Conservation (phyloP, 2,888 invertebrate species). For the Chymomyza fuscimana region DNA sequence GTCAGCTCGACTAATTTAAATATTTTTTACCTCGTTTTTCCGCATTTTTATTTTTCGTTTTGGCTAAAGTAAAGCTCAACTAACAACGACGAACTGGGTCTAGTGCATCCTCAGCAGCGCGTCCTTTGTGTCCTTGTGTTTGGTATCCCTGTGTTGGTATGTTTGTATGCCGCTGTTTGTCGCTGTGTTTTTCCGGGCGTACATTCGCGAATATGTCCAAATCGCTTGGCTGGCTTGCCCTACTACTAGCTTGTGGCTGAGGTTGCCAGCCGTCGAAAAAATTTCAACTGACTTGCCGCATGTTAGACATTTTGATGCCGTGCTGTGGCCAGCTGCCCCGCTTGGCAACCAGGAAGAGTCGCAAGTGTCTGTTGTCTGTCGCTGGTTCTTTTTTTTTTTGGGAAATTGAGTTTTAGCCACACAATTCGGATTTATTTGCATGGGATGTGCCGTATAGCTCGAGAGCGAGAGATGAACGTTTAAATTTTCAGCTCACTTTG, state of each 20-base stretch:
- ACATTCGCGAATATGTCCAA: slow-evolving; percentile 1
- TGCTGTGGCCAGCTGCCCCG: slow-evolving; percentile 25
- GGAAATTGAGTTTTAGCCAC: slow-evolving; percentile 65
- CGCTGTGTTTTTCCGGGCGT: slow-evolving; percentile 19
- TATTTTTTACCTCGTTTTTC: slow-evolving; percentile 1
- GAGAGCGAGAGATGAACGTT: slow-evolving; percentile 17
- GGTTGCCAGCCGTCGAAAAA: neutral
- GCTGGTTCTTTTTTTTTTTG: neutral
- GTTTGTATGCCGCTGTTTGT: slow-evolving; percentile 37
- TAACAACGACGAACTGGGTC: slow-evolving; percentile 47
- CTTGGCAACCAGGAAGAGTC: neutral
- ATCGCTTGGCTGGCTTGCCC: neutral
- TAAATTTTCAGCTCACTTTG: slow-evolving; percentile 29
- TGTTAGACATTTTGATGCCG: slow-evolving; percentile 46
- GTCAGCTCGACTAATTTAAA: neutral
- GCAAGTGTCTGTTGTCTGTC: neutral
- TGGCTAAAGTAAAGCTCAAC: slow-evolving; percentile 19
- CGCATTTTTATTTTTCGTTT: slow-evolving; percentile 10
- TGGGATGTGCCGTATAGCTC: slow-evolving; percentile 22
- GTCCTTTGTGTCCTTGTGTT: slow-evolving; percentile 29
- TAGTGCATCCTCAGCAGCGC: slow-evolving; percentile 59
- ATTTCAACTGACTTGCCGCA: slow-evolving; percentile 52
- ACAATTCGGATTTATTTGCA: slow-evolving; percentile 64
- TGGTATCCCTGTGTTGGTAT: slow-evolving; percentile 21
- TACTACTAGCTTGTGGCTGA: neutral